These are phyloP conservation scores for Gallirallus australis DNA, from an alignment of 2,797 vertebrate species.

Conservation along the genomic window DNA sequence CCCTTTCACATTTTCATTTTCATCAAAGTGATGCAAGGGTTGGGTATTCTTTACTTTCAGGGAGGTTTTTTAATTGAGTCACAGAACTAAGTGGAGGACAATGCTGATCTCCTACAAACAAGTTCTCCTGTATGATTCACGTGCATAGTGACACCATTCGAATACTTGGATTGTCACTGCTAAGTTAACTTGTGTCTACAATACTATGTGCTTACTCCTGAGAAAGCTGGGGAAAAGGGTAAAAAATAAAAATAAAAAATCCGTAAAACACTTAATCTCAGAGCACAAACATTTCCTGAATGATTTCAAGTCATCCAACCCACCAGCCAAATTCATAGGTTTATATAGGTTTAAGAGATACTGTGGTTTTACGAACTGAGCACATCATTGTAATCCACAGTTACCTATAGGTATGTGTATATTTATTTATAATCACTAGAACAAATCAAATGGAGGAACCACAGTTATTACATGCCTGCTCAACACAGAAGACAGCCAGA, in stretches of 20 bases:
- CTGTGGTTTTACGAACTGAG: background rate
- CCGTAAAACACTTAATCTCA: background rate
- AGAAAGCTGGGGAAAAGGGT: background rate
- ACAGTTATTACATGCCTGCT: background rate
- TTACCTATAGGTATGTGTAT: fast-evolving
- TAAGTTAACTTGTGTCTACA: background rate
- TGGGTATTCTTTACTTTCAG: background rate
- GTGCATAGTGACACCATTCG: background rate
- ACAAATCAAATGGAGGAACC: background rate
- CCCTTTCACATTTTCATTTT: conserved; percentile 22
- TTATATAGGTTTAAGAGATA: background rate
- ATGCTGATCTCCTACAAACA: background rate
- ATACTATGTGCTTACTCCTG: background rate
- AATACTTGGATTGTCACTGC: fast-evolving
- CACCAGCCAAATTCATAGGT: background rate
- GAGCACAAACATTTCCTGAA: background rate
- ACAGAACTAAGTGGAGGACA: background rate
- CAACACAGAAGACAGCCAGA: background rate
- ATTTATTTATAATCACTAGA: background rate
- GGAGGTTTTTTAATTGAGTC: background rate
- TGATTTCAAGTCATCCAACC: background rate
- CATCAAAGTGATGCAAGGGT: background rate
- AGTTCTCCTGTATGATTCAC: background rate
- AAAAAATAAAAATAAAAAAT: background rate
- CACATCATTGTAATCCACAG: background rate